phyloP scores from a whole-genome alignment of 2,888 invertebrate genomes.

The Plusia festucae region DNA sequence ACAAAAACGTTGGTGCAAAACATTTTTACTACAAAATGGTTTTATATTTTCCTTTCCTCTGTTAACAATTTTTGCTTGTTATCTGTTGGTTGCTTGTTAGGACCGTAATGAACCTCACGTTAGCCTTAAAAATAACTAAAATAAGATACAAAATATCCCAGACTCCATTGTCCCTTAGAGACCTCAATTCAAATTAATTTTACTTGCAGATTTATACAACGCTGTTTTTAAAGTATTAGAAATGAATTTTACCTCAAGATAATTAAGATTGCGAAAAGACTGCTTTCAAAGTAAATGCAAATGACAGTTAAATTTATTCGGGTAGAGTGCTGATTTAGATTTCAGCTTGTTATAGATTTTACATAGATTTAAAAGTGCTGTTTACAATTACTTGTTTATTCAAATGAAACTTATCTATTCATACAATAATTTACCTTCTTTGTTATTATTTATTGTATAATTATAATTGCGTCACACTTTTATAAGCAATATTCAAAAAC shows the following conservation, averaged over 20 bases:
- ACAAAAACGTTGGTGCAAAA: background rate
- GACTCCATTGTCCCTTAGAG: background rate
- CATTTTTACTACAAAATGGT: constrained; percentile 6
- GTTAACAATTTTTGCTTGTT: constrained; percentile 7
- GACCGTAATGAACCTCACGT: background rate
- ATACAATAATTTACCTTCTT: background rate
- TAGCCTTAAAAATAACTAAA: background rate
- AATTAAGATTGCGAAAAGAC: constrained; percentile 18
- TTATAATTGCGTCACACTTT: background rate
- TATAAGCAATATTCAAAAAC: background rate
- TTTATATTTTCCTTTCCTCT: background rate
- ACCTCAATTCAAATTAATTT: background rate
- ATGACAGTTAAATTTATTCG: constrained; percentile 37
- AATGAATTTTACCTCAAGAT: constrained; percentile 18
- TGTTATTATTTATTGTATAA: background rate
- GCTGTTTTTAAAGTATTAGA: background rate
- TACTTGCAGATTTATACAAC: background rate
- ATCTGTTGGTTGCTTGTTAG: constrained; percentile 4
- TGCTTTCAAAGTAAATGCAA: constrained; percentile 32
- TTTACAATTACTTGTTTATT: background rate
- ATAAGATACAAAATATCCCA: background rate
- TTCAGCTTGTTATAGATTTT: constrained; percentile 5
- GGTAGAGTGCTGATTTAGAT: constrained; percentile 12
- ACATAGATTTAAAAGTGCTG: background rate
- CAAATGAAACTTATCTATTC: background rate